Base-by-base conservation (phyloP, 2,797 vertebrate species). In the Tamandua tetradactyla region DNA sequence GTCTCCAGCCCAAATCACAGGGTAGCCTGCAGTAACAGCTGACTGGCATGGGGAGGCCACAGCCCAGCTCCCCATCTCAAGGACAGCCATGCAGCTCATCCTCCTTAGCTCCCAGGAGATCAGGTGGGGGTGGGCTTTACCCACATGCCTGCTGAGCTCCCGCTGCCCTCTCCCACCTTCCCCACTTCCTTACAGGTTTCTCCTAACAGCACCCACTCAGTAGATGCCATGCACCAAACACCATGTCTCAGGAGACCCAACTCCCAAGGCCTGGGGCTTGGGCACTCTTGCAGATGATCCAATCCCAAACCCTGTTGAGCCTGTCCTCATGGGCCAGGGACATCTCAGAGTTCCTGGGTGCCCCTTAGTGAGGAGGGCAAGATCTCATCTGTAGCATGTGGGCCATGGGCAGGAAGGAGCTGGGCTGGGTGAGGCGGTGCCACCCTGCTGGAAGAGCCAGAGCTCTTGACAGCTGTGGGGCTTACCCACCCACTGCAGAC, bases 191-290 rank as follows among this genome's bases (percentile, higher is more conserved):
- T 27, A 18, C 55, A 37, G 9, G 13, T 2, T n/a, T n/a, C n/a
- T n/a, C n/a, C n/a, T n/a, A n/a, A n/a, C 7, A 35, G 75, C 4
- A 0, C 52, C 10, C 47, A 47, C 0, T 6, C 47, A 32, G 23
- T 49, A 52, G 47, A 22, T 14, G 18, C n/a, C 4, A 17, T 18
- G 52, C 30, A 64, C 32, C 6, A 64, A 18, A 3, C 32, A n/a
- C 35, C 4, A 55, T 18, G 52, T 55, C 52, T 22, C 64, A 9
- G 18, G 64, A 18, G 4, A 68, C 64, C n/a, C 18, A 35, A 22
- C 3, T 20, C n/a, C 66, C 7, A 7, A 5, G 66, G 18, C 66
- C 66, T 18, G 35, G 66, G 66, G 8, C 18, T 68, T 10, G 32
- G 66, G 35, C 20, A 37, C n/a, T n/a, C 18, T 55, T 55, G 4